Conservation (phyloP, 2,888 invertebrate species). For the Caenorhabditis becei region DNA sequence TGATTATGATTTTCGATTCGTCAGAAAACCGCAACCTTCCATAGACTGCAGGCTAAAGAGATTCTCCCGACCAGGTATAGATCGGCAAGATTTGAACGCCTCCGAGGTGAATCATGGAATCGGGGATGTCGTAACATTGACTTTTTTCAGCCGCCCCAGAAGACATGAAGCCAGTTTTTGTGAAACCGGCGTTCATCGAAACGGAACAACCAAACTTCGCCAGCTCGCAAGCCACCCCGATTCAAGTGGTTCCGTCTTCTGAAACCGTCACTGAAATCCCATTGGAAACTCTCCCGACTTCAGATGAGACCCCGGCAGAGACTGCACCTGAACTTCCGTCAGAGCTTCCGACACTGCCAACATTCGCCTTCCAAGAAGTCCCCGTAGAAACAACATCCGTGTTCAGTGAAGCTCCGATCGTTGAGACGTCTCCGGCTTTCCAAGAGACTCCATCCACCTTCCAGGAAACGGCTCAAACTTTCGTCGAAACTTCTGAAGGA, state of each 20-base stretch:
- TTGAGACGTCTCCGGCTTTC: background rate
- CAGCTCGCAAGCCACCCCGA: constrained; percentile 15
- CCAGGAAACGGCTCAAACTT: constrained; percentile 5
- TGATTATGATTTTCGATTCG: constrained; percentile 31
- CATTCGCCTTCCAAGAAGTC: constrained; percentile 10
- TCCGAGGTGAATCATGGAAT: constrained; percentile 37
- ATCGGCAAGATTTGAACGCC: constrained; percentile 56
- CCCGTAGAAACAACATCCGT: background rate
- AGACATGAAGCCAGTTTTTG: constrained; percentile 35
- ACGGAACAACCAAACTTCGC: constrained; percentile 19
- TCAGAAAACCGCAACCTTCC: constrained; percentile 42
- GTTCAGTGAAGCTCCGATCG: background rate
- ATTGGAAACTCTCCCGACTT: constrained; percentile 21
- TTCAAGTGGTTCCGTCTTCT: constrained; percentile 40
- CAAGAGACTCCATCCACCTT: background rate
- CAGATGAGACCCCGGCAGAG: constrained; percentile 20
- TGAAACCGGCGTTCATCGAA: constrained; percentile 30
- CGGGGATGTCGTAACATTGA: background rate
- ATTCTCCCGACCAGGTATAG: constrained; percentile 25
- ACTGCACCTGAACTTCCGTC: constrained; percentile 2
- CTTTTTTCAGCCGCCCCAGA: constrained; percentile 23
- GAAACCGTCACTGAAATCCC: constrained; percentile 43
- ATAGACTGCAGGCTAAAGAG: constrained; percentile 34
- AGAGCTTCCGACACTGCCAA: constrained; percentile 7
- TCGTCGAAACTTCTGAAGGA: constrained; percentile 35